phyloP scores from a whole-genome alignment of 2,113 vertebrate genomes.

The Barbus barbus region DNA sequence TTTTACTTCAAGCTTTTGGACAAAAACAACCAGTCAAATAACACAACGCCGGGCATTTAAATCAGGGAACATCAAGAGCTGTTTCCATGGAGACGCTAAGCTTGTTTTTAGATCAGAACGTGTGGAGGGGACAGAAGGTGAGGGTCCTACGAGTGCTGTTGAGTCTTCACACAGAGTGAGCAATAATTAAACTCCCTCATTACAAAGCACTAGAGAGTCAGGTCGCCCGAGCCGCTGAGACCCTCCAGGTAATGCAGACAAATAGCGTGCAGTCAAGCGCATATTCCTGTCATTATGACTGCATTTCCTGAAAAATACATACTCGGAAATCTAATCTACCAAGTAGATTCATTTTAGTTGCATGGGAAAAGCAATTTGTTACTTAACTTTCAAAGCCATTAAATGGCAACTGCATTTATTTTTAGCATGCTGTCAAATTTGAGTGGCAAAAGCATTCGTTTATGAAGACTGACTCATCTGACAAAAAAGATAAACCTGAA shows the following conservation, averaged over 20 bases:
- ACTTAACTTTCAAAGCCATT: constrained; percentile 10
- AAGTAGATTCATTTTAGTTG: background rate
- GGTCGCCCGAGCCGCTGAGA: constrained; percentile 62
- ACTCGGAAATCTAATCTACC: constrained; percentile 14
- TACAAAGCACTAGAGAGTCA: constrained; percentile 66
- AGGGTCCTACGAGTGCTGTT: constrained; percentile 46
- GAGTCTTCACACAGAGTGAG: constrained; percentile 65
- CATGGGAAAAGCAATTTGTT: constrained; percentile 15
- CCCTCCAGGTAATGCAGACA: constrained; percentile 51
- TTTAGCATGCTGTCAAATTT: background rate
- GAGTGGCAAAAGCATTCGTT: background rate
- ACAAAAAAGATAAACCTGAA: background rate
- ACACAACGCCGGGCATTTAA: constrained; percentile 24
- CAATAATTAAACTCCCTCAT: constrained; percentile 74
- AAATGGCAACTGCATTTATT: background rate
- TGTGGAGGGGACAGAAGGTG: constrained; percentile 36
- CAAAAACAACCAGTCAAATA: constrained; percentile 30
- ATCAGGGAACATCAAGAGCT: constrained; percentile 15
- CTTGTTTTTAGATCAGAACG: constrained; percentile 42
- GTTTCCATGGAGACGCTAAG: constrained; percentile 51
- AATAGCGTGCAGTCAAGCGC: constrained; percentile 46
- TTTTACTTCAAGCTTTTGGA: constrained; percentile 9
- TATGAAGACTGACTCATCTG: background rate
- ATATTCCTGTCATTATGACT: constrained; percentile 21
- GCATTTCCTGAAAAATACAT: constrained; percentile 24